phyloP scores from a whole-genome alignment of 2,113 vertebrate species.

The Meles meles region DNA sequence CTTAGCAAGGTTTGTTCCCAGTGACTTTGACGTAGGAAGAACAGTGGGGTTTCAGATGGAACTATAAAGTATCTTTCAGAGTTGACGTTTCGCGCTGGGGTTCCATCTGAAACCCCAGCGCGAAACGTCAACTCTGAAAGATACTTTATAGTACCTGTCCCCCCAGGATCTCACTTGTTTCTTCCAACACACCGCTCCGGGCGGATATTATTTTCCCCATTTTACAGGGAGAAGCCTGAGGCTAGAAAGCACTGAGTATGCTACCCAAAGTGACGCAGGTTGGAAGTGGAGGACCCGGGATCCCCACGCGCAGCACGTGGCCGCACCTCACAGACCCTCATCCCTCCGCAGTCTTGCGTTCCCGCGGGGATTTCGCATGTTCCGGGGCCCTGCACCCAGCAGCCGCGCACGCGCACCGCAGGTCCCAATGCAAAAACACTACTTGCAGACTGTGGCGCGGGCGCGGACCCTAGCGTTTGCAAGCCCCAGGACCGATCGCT shows the following conservation, averaged over 20 bases:
- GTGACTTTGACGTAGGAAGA: neutral
- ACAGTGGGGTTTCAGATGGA: neutral
- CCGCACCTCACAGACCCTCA: neutral
- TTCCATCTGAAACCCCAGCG: neutral
- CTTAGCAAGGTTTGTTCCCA: neutral
- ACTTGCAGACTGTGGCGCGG: neutral
- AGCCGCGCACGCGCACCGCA: neutral
- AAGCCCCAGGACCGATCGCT: neutral
- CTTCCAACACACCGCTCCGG: neutral
- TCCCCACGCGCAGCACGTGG: no score
- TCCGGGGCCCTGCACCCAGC: fast-evolving
- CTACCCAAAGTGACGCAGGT: neutral
- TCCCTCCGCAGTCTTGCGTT: no score
- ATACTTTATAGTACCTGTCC: neutral
- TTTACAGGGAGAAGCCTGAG: neutral
- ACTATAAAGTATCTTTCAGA: neutral
- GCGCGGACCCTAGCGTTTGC: neutral
- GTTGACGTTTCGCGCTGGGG: neutral
- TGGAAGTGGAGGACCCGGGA: neutral
- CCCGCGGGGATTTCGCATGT: fast-evolving
- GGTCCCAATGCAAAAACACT: neutral
- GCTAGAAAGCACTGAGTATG: neutral
- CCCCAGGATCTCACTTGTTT: neutral
- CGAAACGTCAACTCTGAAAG: neutral
- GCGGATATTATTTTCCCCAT: neutral